phyloP scores from a whole-genome alignment of 1,140 invertebrate species.

The Pemphigus obesinymphae region DNA sequence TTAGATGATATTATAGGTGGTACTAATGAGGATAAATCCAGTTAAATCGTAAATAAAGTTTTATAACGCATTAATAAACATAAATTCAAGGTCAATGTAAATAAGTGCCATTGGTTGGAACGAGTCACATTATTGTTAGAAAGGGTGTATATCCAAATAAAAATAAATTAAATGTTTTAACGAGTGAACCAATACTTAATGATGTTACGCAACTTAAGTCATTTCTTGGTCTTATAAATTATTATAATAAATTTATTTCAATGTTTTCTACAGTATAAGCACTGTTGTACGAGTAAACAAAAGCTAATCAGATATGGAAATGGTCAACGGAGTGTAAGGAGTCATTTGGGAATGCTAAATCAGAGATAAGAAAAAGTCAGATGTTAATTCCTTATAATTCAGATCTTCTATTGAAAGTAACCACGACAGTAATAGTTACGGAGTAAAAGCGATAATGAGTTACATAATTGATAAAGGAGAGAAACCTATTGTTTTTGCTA shows the following conservation, averaged over 20 bases:
- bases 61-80: neutral
- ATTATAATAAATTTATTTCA: constrained; percentile 48
- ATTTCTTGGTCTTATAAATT: constrained; percentile 49
- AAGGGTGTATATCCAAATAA: neutral
- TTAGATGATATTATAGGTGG: constrained; percentile 37
- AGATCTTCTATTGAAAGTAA: constrained; percentile 49
- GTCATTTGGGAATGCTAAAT: constrained; percentile 48
- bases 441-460: constrained; percentile 53
- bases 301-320: constrained; percentile 41
- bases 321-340: constrained; percentile 44
- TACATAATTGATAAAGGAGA: constrained; percentile 51
- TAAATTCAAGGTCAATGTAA: neutral
- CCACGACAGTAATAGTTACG: constrained; percentile 54
- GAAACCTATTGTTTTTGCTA: constrained; percentile 53
- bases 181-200: constrained; percentile 47
- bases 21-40: neutral
- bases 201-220: constrained; percentile 47
- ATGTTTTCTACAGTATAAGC: constrained; percentile 47
- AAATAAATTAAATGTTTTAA: constrained; percentile 49
- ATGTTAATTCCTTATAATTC: constrained; percentile 50
- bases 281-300: constrained; percentile 42
- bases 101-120: constrained; percentile 28
- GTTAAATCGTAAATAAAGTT: neutral
- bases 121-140: neutral
- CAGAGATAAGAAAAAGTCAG: constrained; percentile 43